Base-by-base conservation (phyloP, 1,140 invertebrate species). In the Cyrtorhinus lividipennis region DNA sequence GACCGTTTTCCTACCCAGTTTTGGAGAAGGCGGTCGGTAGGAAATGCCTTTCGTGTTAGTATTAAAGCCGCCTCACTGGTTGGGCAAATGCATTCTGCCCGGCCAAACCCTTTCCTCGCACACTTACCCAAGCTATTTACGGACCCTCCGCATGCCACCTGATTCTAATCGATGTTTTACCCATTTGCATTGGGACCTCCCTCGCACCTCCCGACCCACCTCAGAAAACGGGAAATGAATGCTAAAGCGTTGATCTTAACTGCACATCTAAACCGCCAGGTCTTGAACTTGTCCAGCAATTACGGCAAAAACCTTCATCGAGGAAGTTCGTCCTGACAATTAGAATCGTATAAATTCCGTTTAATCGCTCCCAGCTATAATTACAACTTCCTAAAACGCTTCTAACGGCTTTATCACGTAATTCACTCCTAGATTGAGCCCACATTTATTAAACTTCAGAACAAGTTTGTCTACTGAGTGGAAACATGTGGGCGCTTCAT, bases 401-500 rank as follows among this genome's bases (percentile, higher is more conserved):
- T 53, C 48, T 53, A 13, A 15, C 48, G 10, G 8, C 20, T 53
- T 53, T 62, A 66, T 73, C 74, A 84, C 83, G 80, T 84, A 84
- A 75, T 85, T 85, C 62, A 85, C 76, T 73, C 84, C 82, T 67
- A 83, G 83, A 69, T 81, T 81, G 30, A 79, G 75, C 69, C 83
- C 81, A 1, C n/a, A n/a, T n/a, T n/a, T n/a, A n/a, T n/a, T n/a
- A n/a, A n/a, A n/a, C n/a, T n/a, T n/a, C n/a, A n/a, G n/a, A n/a
- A n/a, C n/a, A n/a, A n/a, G n/a, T n/a, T n/a, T n/a, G n/a, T n/a
- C n/a, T n/a, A n/a, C n/a, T n/a, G n/a, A n/a, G n/a, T n/a, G n/a
- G n/a, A n/a, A n/a, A n/a, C n/a, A n/a, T n/a, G n/a, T n/a, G n/a
- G n/a, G n/a, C n/a, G n/a, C n/a, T n/a, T n/a, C n/a, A n/a, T n/a